phyloP scores from a whole-genome alignment of 1,140 invertebrate genomes.

The Anastatus disparis region DNA sequence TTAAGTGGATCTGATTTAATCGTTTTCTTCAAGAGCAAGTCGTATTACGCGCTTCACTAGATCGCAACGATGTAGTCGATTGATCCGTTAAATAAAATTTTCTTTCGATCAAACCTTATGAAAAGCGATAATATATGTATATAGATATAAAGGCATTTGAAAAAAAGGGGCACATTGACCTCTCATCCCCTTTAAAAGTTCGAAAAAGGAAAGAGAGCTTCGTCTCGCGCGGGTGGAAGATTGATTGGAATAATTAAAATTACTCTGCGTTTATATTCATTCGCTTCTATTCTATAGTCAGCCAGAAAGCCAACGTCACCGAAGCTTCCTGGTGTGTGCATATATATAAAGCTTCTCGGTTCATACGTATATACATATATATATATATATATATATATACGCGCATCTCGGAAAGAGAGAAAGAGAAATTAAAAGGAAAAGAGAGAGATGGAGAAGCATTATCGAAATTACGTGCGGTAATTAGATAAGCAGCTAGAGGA shows the following conservation, averaged over 20 bases:
- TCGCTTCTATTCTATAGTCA: conserved; percentile 17
- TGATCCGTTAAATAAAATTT: too few relatives aligned
- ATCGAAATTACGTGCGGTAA: conserved; percentile 21
- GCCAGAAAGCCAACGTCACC: not conserved
- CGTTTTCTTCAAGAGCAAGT: too few relatives aligned
- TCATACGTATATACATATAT: too few relatives aligned
- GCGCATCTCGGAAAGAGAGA: too few relatives aligned
- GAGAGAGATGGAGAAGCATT: not conserved
- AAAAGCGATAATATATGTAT: too few relatives aligned
- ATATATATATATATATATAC: not conserved
- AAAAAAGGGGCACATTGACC: conserved; percentile 13
- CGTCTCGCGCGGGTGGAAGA: not conserved
- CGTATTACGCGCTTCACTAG: too few relatives aligned
- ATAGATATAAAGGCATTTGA: too few relatives aligned
- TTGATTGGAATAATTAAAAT: conserved; percentile 36
- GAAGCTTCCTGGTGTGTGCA: not conserved
- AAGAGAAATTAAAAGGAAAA: too few relatives aligned
- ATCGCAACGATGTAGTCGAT: too few relatives aligned
- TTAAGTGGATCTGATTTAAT: too few relatives aligned
- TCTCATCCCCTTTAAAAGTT: not conserved
- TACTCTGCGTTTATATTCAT: not conserved
- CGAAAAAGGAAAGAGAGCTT: not conserved
- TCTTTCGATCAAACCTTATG: too few relatives aligned
- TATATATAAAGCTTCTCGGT: too few relatives aligned
- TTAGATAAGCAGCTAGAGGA: conserved; percentile 28